These are phyloP conservation scores for Euschistus heros DNA, from an alignment of 1,140 invertebrate genomes.

Conservation along the genomic window DNA sequence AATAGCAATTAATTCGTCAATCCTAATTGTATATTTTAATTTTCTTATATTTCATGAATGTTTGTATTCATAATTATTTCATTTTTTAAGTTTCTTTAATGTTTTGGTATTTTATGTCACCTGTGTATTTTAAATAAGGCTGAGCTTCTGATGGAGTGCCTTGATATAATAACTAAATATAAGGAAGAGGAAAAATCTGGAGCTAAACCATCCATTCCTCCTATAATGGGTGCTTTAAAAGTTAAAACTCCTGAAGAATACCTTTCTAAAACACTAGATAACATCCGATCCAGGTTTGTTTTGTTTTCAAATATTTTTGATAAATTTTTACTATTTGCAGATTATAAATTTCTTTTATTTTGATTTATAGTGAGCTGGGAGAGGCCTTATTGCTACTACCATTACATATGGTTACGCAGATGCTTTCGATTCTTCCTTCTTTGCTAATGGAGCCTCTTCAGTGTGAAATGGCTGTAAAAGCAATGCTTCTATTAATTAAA, in stretches of 20 bases:
- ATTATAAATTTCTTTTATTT: neutral
- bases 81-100: neutral
- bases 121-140: slow-evolving; percentile 44
- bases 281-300: slow-evolving; percentile 57
- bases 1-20: no score
- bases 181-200: slow-evolving; percentile 35
- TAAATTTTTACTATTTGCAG: neutral
- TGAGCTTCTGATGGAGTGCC: slow-evolving; percentile 77
- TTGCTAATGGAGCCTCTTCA: slow-evolving; percentile 52
- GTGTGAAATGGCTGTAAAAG: slow-evolving; percentile 61
- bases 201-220: slow-evolving; percentile 42
- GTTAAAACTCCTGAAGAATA: slow-evolving; percentile 63
- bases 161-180: slow-evolving; percentile 66
- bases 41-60: no score
- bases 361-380: slow-evolving; percentile 62
- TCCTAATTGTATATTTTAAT: no score
- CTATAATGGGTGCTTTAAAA: slow-evolving; percentile 69
- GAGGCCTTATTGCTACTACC: slow-evolving; percentile 78
- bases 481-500: slow-evolving; percentile 68
- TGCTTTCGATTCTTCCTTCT: slow-evolving; percentile 64
- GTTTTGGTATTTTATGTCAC: neutral
- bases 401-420: slow-evolving; percentile 48
- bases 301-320: neutral
- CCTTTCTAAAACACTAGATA: slow-evolving; percentile 64
- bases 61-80: no score